Percentiles rank a stretch among this genome's conserved stretches.
These are phyloP conservation scores for Hemaris fuciformis DNA, from an alignment of 2,888 invertebrate species.

Conservation along the genomic window DNA sequence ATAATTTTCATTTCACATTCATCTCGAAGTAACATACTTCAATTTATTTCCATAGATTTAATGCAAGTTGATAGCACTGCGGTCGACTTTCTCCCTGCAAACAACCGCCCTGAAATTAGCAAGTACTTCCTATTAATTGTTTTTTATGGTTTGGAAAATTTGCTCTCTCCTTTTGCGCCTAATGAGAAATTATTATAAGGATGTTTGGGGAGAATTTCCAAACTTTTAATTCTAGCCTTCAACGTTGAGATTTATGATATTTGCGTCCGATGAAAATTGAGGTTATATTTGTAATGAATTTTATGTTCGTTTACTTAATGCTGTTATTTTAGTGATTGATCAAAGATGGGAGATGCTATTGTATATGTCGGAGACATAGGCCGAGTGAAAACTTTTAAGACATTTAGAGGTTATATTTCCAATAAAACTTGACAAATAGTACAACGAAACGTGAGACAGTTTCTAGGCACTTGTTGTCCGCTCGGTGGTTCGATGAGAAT, in stretches of 20 bases:
- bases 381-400: no score
- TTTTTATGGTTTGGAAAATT: conserved; percentile 27
- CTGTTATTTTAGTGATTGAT: background rate
- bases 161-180: conserved; percentile 22
- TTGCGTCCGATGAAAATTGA: background rate
- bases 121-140: conserved; percentile 44
- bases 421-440: no score
- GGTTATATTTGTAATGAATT: background rate
- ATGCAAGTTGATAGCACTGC: background rate
- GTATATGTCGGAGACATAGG: no score
- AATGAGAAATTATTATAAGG: conserved; percentile 47
- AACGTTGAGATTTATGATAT: conserved; percentile 12
- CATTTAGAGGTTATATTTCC: no score
- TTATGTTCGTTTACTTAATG: background rate
- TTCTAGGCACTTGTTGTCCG: no score
- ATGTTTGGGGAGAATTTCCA: conserved; percentile 37
- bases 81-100: background rate
- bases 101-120: conserved; percentile 29
- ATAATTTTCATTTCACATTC: no score
- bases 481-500: no score
- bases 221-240: conserved; percentile 43
- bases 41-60: no score
- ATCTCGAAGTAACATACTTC: no score
- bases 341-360: background rate
- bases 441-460: no score